A percentile compares a stretch with the other conserved stretches of the same genome.
phyloP scores from a whole-genome alignment of 2,888 invertebrate species.

The Eucriotettix oculatus region DNA sequence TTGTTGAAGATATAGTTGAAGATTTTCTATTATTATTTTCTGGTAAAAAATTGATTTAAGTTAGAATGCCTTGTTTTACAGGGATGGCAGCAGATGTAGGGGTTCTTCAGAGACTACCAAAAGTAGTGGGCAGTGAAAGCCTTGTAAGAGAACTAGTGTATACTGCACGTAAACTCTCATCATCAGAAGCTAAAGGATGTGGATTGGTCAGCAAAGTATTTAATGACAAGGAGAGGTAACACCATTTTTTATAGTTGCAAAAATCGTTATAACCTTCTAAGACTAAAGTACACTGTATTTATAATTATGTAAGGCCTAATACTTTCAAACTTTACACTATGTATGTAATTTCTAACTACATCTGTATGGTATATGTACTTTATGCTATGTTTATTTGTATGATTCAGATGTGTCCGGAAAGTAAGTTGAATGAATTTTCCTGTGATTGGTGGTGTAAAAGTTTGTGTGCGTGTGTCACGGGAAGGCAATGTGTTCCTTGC shows the following conservation, averaged over 20 bases:
- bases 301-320: no score
- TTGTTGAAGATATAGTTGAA: not conserved
- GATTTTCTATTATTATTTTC: not conserved
- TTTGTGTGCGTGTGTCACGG: no score
- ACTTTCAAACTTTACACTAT: no score
- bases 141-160: slow-evolving; percentile 73
- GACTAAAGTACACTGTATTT: no score
- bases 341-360: no score
- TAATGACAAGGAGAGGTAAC: slow-evolving; percentile 47
- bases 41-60: not conserved
- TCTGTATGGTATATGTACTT: no score
- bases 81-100: slow-evolving; percentile 96
- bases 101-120: slow-evolving; percentile 80
- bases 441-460: no score
- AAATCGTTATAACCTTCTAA: no score
- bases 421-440: no score
- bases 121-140: slow-evolving; percentile 74
- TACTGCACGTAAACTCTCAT: slow-evolving; percentile 64
- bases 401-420: no score
- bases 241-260: not conserved
- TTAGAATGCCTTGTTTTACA: slow-evolving; percentile 21
- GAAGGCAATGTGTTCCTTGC: no score
- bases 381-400: no score
- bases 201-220: slow-evolving; percentile 73
- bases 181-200: slow-evolving; percentile 61